These are phyloP conservation scores for Papilio machaon DNA, from an alignment of 1,140 invertebrate species.

Conservation along the genomic window DNA sequence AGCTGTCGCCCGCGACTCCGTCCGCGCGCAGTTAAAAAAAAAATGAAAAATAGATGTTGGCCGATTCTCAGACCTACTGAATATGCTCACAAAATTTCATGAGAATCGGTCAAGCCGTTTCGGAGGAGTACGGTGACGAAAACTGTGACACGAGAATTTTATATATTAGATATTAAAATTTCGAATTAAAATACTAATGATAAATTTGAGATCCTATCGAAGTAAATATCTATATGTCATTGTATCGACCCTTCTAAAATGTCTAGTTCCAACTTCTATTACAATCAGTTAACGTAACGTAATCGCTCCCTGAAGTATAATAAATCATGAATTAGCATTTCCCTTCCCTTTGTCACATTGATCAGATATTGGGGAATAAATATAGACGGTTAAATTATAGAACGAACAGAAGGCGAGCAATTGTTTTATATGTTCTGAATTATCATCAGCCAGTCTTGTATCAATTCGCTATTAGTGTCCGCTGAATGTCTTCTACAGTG, in stretches of 20 bases:
- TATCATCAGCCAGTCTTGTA: neutral
- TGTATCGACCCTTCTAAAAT: slow-evolving; percentile 19
- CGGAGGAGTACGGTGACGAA: too few relatives aligned
- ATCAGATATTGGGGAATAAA: neutral
- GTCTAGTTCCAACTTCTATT: slow-evolving; percentile 24
- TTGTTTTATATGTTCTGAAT: neutral
- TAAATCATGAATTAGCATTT: slow-evolving; percentile 25
- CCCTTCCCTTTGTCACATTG: slow-evolving; percentile 17
- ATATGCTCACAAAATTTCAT: too few relatives aligned
- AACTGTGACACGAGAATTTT: too few relatives aligned
- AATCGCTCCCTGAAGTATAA: slow-evolving; percentile 23
- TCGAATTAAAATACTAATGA: neutral
- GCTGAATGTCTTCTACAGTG: too few relatives aligned
- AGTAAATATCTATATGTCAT: neutral
- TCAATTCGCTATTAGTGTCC: neutral
- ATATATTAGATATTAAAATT: too few relatives aligned
- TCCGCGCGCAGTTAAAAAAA: too few relatives aligned
- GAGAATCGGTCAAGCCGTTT: too few relatives aligned
- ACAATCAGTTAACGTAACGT: slow-evolving; percentile 29
- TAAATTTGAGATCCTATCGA: neutral
- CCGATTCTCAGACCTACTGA: too few relatives aligned
- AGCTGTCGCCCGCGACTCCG: too few relatives aligned
- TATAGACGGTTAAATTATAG: neutral
- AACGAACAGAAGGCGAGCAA: neutral
- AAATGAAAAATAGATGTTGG: too few relatives aligned